Evolutionary conservation across 2,888 invertebrate genomes (phyloP).

Genomic region (Eupithecia centaureata): DNA sequence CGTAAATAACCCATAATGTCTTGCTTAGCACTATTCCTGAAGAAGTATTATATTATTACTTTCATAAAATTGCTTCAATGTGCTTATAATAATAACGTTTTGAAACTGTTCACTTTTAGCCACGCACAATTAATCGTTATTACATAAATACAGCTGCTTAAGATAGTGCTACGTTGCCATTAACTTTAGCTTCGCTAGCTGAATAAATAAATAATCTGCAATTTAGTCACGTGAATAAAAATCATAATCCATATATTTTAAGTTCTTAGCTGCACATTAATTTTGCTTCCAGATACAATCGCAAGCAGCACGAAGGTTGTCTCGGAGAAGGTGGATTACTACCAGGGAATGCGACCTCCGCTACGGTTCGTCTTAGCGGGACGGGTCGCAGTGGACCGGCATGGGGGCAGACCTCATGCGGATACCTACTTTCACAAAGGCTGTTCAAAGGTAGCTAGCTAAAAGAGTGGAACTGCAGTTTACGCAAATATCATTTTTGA

Average conservation of each 20-base stretch:
- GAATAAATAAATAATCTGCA: no score
- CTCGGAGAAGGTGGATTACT: slow-evolving; percentile 53
- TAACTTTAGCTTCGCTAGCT: no score
- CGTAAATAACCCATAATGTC: no score
- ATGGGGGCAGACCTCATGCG: slow-evolving; percentile 86
- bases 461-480: no score
- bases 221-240: no score
- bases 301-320: slow-evolving; percentile 52
- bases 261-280: no score
- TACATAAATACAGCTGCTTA: no score
- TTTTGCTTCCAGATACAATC: slow-evolving; percentile 51
- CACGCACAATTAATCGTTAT: no score
- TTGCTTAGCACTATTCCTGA: not conserved
- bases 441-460: slow-evolving; percentile 67
- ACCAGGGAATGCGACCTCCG: slow-evolving; percentile 65
- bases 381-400: slow-evolving; percentile 88
- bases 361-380: slow-evolving; percentile 88
- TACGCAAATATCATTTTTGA: no score
- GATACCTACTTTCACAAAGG: slow-evolving; percentile 82
- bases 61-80: not conserved
- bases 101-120: not conserved
- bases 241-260: no score
- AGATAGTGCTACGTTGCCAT: no score
- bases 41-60: not conserved
- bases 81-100: not conserved